These are phyloP conservation scores for Ptilorrhoa leucosticta DNA, from an alignment of 2,113 vertebrate genomes.

Conservation along the genomic window DNA sequence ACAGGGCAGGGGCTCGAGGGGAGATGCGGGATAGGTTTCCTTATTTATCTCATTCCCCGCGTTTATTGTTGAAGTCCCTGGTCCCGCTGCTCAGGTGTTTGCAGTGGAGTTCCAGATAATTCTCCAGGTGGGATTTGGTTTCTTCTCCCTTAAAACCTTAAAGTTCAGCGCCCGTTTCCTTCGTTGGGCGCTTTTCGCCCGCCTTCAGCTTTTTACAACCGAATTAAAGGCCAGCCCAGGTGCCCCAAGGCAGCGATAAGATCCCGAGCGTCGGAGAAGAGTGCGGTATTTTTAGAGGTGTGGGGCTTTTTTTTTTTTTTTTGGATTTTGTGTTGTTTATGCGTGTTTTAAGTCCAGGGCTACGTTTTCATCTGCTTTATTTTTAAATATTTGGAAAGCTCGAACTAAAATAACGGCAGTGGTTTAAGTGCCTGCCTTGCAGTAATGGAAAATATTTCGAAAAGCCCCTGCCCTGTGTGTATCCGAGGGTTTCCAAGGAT, in stretches of 20 bases:
- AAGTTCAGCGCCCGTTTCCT: neutral
- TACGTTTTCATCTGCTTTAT: slow-evolving; percentile 37
- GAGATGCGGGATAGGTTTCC: neutral
- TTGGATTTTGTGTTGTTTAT: neutral
- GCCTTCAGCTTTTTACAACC: neutral
- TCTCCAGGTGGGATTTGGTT: neutral
- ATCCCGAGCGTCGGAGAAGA: neutral
- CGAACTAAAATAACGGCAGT: slow-evolving; percentile 37
- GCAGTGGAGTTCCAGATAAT: neutral
- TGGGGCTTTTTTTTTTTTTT: neutral
- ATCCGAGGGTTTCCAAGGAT: neutral
- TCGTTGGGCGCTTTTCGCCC: neutral
- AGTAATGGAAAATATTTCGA: slow-evolving; percentile 61
- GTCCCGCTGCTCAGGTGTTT: neutral
- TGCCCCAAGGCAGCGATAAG: neutral
- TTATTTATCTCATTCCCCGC: fast-evolving
- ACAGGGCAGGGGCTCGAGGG: neutral
- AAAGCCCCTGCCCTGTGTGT: neutral
- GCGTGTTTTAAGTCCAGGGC: neutral
- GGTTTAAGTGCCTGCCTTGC: slow-evolving; percentile 28
- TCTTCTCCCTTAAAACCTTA: neutral
- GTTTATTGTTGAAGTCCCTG: neutral
- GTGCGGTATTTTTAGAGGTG: slow-evolving; percentile 33
- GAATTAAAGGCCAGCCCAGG: neutral
- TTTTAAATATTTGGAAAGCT: slow-evolving; percentile 64